Evolutionary conservation across 2,113 vertebrate genomes (phyloP).

Genomic region (Canis aureus): DNA sequence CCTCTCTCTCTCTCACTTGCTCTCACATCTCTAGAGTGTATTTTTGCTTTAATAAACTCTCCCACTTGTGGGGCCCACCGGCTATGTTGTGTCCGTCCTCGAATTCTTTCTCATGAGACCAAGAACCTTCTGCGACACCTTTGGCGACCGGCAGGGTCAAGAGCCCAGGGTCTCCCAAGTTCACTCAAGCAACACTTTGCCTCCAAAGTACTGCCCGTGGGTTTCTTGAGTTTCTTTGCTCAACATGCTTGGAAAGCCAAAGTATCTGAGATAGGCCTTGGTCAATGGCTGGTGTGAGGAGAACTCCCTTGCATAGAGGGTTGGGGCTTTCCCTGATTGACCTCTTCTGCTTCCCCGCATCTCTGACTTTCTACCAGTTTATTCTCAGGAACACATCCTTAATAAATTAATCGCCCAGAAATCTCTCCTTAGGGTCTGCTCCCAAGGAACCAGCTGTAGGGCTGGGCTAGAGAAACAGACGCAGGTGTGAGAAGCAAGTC

Average conservation of each 20-base stretch:
- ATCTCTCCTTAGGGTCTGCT: neutral
- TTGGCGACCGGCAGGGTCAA: neutral
- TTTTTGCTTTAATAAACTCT: too few relatives aligned
- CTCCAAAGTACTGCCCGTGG: neutral
- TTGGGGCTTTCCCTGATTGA: neutral
- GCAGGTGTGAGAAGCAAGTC: neutral
- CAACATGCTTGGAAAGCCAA: neutral
- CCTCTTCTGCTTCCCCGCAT: neutral
- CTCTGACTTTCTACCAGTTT: neutral
- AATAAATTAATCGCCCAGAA: neutral
- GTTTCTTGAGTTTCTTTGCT: neutral
- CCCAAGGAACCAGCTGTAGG: neutral
- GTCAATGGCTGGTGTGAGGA: neutral
- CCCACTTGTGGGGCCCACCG: too few relatives aligned
- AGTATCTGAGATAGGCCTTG: neutral
- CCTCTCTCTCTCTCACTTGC: too few relatives aligned
- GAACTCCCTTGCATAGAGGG: neutral
- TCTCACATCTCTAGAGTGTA: too few relatives aligned
- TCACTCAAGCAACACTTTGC: neutral
- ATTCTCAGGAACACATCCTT: neutral
- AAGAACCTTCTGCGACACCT: neutral
- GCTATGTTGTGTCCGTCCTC: too few relatives aligned
- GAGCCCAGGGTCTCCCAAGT: neutral
- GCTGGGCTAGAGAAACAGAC: neutral
- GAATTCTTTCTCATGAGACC: too few relatives aligned